Conservation (phyloP, 2,797 vertebrate genomes). For the Intellagama lesueurii region DNA sequence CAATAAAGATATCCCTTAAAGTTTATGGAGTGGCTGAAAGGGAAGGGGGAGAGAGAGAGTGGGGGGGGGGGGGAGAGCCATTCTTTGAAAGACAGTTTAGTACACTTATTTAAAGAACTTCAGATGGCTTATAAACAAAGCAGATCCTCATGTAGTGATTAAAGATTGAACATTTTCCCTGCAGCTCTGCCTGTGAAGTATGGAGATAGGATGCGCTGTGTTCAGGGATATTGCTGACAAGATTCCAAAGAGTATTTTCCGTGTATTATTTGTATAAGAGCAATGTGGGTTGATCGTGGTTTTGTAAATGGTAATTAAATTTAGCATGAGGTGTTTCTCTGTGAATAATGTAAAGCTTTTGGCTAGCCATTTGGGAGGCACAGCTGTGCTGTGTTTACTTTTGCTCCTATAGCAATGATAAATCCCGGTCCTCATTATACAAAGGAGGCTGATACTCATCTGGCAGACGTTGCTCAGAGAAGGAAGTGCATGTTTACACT, state of each 20-base stretch:
- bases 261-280: conserved; percentile 38
- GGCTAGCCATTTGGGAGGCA: conserved; percentile 41
- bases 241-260: conserved; percentile 30
- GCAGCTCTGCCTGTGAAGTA: conserved; percentile 13
- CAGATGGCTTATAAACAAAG: conserved; percentile 63
- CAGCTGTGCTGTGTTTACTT: conserved; percentile 41
- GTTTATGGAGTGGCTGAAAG: conserved; percentile 72
- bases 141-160: conserved; percentile 27
- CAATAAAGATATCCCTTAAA: conserved; percentile 87
- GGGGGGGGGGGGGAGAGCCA: conserved; percentile 48
- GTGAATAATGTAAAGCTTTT: conserved; percentile 40
- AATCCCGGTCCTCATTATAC: conserved; percentile 31
- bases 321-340: conserved; percentile 43
- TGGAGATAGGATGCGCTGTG: conserved; percentile 19
- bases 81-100: conserved; percentile 83
- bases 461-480: conserved; percentile 14
- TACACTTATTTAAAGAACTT: conserved; percentile 68
- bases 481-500: conserved; percentile 24
- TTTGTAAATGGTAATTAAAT: conserved; percentile 43
- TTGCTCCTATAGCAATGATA: conserved; percentile 37
- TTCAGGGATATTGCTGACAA: conserved; percentile 22
- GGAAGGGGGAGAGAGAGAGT: neutral
- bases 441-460: conserved; percentile 9
- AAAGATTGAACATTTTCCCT: neutral
- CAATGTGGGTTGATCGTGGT: conserved; percentile 39